Base-by-base conservation (phyloP, 2,888 invertebrate species). In the Caenorhabditis sp. region DNA sequence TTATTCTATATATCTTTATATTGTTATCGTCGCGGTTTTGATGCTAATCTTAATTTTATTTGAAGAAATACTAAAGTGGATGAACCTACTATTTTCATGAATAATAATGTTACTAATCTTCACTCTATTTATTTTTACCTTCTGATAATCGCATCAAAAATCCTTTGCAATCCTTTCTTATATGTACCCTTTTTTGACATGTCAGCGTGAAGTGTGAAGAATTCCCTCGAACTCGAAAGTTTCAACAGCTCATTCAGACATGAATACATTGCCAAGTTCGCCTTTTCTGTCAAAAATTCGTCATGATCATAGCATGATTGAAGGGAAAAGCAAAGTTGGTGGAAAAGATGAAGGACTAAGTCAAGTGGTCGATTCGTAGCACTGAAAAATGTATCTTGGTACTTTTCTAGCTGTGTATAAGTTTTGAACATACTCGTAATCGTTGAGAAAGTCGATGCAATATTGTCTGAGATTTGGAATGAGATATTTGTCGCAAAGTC, bases 401-500 rank as follows among this genome's bases (percentile, higher is more conserved):
- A n/a, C n/a, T n/a, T n/a, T n/a, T 17, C 7, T 8, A 38, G 17
- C 1, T 17, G 2, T 36, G 8, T 27, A 58, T 26, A 27, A 17
- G 17, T 21, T 12, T 38, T 1, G 31, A 10, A 50, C 59, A 53
- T 17, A 71, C 71, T 64, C 52, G 59, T 66, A 74, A 12, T 70
- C 64, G 27, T 23, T 43, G 12, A 74, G 31, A 61, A 26, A 74
- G n/a, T 74, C 74, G 7, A 74, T 31, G 26, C 70, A 74, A 26
- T 64, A 63, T 4, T 59, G 52, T 27, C 70, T 74, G 53, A 74
- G 43, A 56, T 70, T 74, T 1, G 31, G 14, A 59, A 70, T 61
- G 60, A 74, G 50, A 23, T 64, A 74, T 25, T 74, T 74, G 23
- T 74, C 74, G 36, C 74, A 67, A 31, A 74, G 53, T 23, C 74